These are phyloP conservation scores for Pyrocoelia pectoralis DNA, from an alignment of 2,888 invertebrate genomes.

Conservation along the genomic window DNA sequence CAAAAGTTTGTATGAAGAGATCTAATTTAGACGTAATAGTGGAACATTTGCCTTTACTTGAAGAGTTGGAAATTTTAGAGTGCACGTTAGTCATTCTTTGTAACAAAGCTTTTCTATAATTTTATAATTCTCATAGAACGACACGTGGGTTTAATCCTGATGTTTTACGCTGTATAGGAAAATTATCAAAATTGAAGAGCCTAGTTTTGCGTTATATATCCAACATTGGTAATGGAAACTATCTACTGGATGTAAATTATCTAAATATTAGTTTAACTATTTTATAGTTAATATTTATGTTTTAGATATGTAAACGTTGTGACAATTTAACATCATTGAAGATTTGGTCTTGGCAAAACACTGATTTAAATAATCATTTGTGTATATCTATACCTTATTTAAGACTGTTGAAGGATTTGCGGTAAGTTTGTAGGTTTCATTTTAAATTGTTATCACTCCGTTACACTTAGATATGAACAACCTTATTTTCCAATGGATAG, in stretches of 20 bases:
- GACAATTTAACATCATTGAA: background rate
- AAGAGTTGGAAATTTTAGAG: background rate
- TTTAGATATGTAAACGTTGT: too few relatives aligned
- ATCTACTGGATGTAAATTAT: too few relatives aligned
- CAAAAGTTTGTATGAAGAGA: background rate
- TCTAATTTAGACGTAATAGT: background rate
- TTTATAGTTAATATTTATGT: too few relatives aligned
- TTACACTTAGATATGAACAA: background rate
- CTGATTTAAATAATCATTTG: background rate
- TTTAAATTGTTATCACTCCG: background rate
- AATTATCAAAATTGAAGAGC: too few relatives aligned
- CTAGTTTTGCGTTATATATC: too few relatives aligned
- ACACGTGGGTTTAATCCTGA: too few relatives aligned
- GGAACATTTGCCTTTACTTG: background rate
- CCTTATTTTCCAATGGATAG: background rate
- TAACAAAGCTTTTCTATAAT: background rate
- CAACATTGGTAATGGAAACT: too few relatives aligned
- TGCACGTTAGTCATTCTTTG: background rate
- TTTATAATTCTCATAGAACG: too few relatives aligned
- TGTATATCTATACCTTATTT: background rate
- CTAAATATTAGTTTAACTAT: too few relatives aligned
- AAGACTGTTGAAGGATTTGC: background rate
- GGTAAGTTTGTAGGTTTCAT: background rate
- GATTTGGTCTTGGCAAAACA: background rate
- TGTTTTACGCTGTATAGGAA: too few relatives aligned